Evolutionary conservation across 2,113 vertebrate species (phyloP), one percentile per base, ranked within the genome.

Genomic region (Anolis carolinensis): DNA sequence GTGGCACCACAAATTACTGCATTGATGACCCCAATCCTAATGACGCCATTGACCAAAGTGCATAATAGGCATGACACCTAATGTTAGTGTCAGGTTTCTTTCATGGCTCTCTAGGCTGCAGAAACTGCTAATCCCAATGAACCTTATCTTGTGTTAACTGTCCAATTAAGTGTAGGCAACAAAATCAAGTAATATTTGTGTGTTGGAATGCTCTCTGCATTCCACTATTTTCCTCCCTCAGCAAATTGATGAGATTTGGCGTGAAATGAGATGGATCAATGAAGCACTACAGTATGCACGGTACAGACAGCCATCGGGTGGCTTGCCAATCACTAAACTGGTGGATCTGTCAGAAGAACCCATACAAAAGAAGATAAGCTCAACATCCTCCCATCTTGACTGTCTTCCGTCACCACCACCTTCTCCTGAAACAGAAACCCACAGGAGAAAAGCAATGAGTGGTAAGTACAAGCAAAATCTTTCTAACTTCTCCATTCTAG

Each of bases 161-260:
- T 63, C 8, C 27, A 34, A 65, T 50, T 74, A 48, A 80, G 65
- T 30, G 10, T 34, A 13, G 23, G 55, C 48, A 63, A 36, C 44
- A 44, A 75, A 65, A 20, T 34, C 80, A 16, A 34, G 79, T 55
- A 9, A 23, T 68, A 8, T 68, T 27, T 74, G 36, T 74, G 2
- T n/a, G 16, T 68, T 63, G 44, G 39, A 39, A 50, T 44, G n/a
- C 13, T 73, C 7, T 83, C 72, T 88, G 14, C 32, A n/a, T n/a
- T n/a, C n/a, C n/a, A 50, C 27, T 27, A 27, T 59, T 81, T 94
- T 90, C 82, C 32, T 84, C 90, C 52, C 83, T 82, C 92, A 99
- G 99, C 98, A 99, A 96, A 97, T 97, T 89, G 99, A 99, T 90
- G 98, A 99, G 94, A 97, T 98, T 89, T 98, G 98, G 94, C 97